A percentile compares a stretch with the other conserved stretches of the same genome.
Evolutionary conservation across 2,113 vertebrate species (phyloP).

Genomic region (Uria aalge): DNA sequence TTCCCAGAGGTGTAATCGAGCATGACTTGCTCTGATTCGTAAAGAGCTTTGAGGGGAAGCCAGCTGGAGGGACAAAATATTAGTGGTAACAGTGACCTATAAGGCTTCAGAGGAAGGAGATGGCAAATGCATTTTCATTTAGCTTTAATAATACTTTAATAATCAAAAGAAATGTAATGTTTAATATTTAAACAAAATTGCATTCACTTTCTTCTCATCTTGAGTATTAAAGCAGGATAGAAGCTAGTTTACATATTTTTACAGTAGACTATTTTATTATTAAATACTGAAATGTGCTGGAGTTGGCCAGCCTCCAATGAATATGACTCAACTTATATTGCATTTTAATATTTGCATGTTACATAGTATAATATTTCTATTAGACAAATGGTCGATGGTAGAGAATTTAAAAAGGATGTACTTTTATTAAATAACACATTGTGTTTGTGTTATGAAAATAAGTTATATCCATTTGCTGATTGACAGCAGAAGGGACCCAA

Average conservation of each 20-base stretch:
- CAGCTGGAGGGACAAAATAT: neutral
- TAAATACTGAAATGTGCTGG: constrained; percentile 72
- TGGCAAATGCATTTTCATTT: constrained; percentile 47
- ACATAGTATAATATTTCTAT: constrained; percentile 66
- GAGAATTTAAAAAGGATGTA: constrained; percentile 43
- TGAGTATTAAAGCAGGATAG: constrained; percentile 70
- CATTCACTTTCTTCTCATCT: constrained; percentile 63
- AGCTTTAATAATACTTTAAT: constrained; percentile 63
- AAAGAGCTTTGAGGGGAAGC: neutral
- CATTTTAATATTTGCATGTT: constrained; percentile 72
- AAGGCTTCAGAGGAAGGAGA: neutral
- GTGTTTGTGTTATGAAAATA: neutral
- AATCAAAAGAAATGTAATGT: constrained; percentile 65
- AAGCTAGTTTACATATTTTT: constrained; percentile 72
- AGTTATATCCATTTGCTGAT: neutral
- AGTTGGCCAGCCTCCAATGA: constrained; percentile 64
- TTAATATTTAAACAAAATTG: constrained; percentile 70
- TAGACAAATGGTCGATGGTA: constrained; percentile 49
- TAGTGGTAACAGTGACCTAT: neutral
- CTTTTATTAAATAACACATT: constrained; percentile 42
- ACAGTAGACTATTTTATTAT: constrained; percentile 67
- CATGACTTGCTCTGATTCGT: neutral
- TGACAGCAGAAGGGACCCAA: neutral
- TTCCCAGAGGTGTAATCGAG: neutral
- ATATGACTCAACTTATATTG: constrained; percentile 67